Evolutionary conservation across 1,140 invertebrate species (phyloP).

Genomic region (Phortica variegata): DNA sequence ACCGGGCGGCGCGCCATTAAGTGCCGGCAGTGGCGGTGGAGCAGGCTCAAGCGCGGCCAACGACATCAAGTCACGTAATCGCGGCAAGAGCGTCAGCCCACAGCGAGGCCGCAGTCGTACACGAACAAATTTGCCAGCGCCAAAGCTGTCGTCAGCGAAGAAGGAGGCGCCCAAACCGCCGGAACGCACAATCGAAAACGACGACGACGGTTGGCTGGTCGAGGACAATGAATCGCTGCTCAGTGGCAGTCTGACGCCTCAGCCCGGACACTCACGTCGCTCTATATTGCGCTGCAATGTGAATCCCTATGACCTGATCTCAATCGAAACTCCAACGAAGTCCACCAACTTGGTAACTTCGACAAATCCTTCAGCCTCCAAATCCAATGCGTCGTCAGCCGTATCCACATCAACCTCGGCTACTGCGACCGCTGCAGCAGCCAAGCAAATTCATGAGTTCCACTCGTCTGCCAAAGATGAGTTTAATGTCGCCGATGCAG

Average conservation of each 20-base stretch:
- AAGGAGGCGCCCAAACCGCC: conserved; percentile 5
- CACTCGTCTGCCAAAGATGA: conserved; percentile 26
- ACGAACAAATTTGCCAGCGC: conserved; percentile 16
- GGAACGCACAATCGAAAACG: conserved; percentile 34
- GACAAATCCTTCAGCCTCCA: background rate
- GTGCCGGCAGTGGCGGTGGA: background rate
- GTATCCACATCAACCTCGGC: background rate
- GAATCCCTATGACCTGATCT: conserved; percentile 79
- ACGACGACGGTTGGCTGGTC: conserved; percentile 59
- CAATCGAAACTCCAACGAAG: conserved; percentile 32
- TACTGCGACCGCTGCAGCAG: conserved; percentile 3
- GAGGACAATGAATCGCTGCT: conserved; percentile 41
- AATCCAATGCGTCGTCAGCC: background rate
- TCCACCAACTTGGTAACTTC: no score
- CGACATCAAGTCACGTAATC: conserved; percentile 27
- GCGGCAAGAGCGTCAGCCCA: conserved; percentile 24
- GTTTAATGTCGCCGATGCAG: conserved; percentile 48
- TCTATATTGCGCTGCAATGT: conserved; percentile 83
- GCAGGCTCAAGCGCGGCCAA: conserved; percentile 1
- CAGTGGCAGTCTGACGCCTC: conserved; percentile 55
- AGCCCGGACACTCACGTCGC: conserved; percentile 54
- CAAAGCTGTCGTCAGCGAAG: conserved; percentile 1
- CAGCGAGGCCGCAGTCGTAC: conserved; percentile 34
- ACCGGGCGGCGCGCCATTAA: conserved; percentile 24
- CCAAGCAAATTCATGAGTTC: conserved; percentile 4